Evolutionary conservation across 2,113 vertebrate species (phyloP).

Genomic region (Alectura lathami): DNA sequence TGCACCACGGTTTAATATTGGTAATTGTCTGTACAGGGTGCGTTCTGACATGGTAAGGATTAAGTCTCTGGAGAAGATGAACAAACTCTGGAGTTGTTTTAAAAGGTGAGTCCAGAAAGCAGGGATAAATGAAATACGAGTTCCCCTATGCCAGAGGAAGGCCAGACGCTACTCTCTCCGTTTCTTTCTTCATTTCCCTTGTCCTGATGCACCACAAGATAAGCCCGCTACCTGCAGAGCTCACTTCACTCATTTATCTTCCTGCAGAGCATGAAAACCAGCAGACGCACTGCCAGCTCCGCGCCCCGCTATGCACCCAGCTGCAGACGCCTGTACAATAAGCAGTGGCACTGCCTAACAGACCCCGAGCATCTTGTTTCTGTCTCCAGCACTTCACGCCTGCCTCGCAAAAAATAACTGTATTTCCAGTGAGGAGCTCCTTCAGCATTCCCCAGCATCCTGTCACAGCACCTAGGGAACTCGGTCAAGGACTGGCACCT

Average conservation of each 20-base stretch:
- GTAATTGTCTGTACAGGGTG: not conserved
- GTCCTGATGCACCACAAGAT: not conserved
- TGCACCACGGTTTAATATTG: rapidly evolving
- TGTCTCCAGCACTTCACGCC: not conserved
- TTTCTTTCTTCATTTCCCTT: not conserved
- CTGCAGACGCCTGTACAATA: not conserved
- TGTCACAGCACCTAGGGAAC: not conserved
- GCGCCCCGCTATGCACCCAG: not conserved
- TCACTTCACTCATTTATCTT: not conserved
- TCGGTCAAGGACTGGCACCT: not conserved
- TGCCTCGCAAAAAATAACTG: not conserved
- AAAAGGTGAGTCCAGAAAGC: not conserved
- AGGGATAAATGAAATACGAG: not conserved
- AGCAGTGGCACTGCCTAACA: not conserved
- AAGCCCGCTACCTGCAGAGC: not conserved
- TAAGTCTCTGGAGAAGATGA: not conserved
- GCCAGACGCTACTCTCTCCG: not conserved
- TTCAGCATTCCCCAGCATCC: not conserved
- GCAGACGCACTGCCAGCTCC: not conserved
- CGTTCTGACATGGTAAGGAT: not conserved
- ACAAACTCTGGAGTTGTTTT: not conserved
- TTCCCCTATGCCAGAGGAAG: not conserved
- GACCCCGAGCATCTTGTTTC: not conserved
- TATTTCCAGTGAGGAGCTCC: not conserved
- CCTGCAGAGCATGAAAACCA: not conserved